phyloP scores from a whole-genome alignment of 2,797 vertebrate species.

The Cottoperca gobio region DNA sequence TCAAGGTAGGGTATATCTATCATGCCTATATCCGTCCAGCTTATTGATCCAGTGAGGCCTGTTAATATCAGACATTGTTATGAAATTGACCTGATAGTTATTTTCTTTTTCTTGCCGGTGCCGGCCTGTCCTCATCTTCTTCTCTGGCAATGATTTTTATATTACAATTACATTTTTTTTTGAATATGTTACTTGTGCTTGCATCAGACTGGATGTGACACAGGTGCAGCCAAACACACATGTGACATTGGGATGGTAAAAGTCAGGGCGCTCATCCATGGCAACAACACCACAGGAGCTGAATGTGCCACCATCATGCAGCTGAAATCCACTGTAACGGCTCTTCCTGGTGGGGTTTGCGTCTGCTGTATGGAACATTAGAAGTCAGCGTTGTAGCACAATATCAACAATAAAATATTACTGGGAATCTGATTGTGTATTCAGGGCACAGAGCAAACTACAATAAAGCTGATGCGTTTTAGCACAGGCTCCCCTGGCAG shows the following conservation, averaged over 20 bases:
- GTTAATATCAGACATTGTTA: constrained; percentile 13
- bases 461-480: neutral
- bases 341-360: constrained; percentile 14
- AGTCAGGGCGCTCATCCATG: constrained; percentile 56
- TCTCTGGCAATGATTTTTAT: constrained; percentile 19
- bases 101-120: constrained; percentile 15
- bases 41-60: constrained; percentile 30
- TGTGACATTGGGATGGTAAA: constrained; percentile 44
- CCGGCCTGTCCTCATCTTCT: constrained; percentile 7
- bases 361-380: constrained; percentile 24
- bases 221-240: constrained; percentile 26
- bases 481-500: neutral
- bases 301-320: constrained; percentile 15
- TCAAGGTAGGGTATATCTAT: constrained; percentile 12
- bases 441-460: neutral
- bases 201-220: constrained; percentile 43
- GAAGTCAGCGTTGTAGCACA: constrained; percentile 31
- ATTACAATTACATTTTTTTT: neutral
- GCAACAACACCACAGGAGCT: constrained; percentile 42
- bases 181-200: constrained; percentile 44
- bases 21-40: neutral
- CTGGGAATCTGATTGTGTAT: constrained; percentile 8
- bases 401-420: constrained; percentile 21
- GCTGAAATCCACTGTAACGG: constrained; percentile 16
- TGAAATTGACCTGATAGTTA: constrained; percentile 2